A percentile compares a stretch with the other conserved stretches of the same genome.
Conservation (phyloP, 2,797 vertebrate species). For the Fundulus diaphanus region DNA sequence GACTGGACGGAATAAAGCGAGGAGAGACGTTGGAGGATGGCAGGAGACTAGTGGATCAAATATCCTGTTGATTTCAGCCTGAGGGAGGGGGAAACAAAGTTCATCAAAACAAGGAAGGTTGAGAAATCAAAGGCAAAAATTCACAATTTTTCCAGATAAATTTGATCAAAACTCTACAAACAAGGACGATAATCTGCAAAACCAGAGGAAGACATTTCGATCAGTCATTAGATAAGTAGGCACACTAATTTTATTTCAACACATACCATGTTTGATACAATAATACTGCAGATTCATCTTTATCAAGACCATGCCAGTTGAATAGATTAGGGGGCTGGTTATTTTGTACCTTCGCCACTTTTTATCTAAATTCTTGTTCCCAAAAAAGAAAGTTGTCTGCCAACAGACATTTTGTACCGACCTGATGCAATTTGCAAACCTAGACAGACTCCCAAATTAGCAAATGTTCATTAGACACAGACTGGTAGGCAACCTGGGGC, state of each 20-base stretch:
- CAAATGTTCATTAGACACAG: background rate
- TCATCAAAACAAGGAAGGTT: background rate
- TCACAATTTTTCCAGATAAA: background rate
- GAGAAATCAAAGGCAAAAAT: background rate
- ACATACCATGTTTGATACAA: background rate
- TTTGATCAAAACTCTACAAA: background rate
- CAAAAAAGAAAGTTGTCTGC: too few species aligned
- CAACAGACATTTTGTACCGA: background rate
- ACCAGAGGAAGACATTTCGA: background rate
- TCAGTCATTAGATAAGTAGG: background rate
- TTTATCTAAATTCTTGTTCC: too few species aligned
- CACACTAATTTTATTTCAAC: background rate
- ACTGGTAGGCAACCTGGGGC: too few species aligned
- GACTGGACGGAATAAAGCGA: slow-evolving; percentile 7
- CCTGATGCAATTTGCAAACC: background rate
- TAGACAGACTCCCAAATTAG: background rate
- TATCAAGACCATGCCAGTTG: background rate
- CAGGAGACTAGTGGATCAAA: slow-evolving; percentile 8
- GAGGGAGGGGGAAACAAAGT: slow-evolving; percentile 4
- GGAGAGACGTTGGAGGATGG: background rate
- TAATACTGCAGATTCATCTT: background rate
- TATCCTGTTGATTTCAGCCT: slow-evolving; percentile 19
- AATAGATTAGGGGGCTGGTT: background rate
- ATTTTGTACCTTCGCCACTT: background rate
- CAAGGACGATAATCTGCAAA: background rate